Percentiles rank a stretch among this genome's conserved stretches.
Evolutionary conservation across 2,888 invertebrate species (phyloP).

Genomic region (Leuctra nigra): DNA sequence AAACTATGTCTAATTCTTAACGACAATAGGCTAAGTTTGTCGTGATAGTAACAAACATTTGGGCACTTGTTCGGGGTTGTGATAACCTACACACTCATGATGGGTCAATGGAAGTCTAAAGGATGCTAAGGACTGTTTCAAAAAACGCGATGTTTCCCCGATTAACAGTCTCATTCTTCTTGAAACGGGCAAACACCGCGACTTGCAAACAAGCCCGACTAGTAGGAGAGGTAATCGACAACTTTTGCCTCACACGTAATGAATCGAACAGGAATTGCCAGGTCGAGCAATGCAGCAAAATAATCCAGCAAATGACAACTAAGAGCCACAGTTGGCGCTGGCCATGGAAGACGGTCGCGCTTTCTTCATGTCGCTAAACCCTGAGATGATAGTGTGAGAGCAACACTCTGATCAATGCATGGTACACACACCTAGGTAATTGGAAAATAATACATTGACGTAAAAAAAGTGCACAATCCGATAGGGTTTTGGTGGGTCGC

Average conservation of each 20-base stretch:
- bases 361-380: not conserved
- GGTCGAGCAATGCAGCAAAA: not conserved
- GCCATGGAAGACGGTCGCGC: not conserved
- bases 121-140: no score
- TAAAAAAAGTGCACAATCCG: not conserved
- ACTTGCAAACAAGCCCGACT: no score
- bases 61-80: no score
- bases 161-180: no score
- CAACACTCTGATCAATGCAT: not conserved
- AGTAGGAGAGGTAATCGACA: not conserved
- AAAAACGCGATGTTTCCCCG: no score
- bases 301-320: not conserved
- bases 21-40: no score
- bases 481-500: not conserved
- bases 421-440: not conserved
- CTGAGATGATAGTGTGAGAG: not conserved
- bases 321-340: not conserved
- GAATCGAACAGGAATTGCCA: not conserved
- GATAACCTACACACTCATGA: no score
- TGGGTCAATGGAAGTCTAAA: no score
- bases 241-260: not conserved
- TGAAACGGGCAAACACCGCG: no score
- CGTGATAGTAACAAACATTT: no score
- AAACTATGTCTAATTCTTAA: slow-evolving; percentile 16
- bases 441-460: not conserved